Evolutionary conservation across 1,140 invertebrate genomes (phyloP), one percentile per base, ranked within the genome.

Genomic region (Heliconius himera): DNA sequence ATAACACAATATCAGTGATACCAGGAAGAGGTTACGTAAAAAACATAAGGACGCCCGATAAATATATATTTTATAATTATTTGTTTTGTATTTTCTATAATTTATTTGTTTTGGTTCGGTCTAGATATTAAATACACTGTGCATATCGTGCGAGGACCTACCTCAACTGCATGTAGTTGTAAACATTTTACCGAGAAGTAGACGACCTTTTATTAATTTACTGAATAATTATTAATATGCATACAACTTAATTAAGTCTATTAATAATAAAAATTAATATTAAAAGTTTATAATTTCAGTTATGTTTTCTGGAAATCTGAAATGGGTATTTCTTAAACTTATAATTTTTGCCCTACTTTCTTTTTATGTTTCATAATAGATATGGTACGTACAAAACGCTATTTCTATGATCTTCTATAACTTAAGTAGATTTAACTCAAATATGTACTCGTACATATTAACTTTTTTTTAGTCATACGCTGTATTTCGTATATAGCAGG

Each of bases 71-170:
- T 51, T 51, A 51, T 51, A 16, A 16, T 51, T 20, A 56, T 56
- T 56, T 56, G 6, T 36, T 36, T 36, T 8, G 33, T 56, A 46
- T 46, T 16, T 16, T 46, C 41, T 22, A 3, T 9, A 22, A 0
- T 9, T 60, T n/a, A 22, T 26, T 60, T 2, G 18, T 26, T 22
- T n/a, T 60, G 2, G 9, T 26, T 60, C 0, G 20, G 3, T 60
- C 54, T 60, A 20, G 8, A 22, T 29, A 29, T 77, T 22, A 49
- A 81, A 75, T 83, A 84, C 74, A 81, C 84, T 85, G 74, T 81
- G 73, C 72, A 75, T 73, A 26, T 73, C 74, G 81, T 83, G 81
- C 79, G 70, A 73, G 29, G 84, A 83, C 85, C 85, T 87, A 81
- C 85, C 85, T 38, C 85, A 85, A 87, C 76, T 76, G 60, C 78